Percentiles rank a stretch among this genome's conserved stretches.
Evolutionary conservation across 2,113 vertebrate genomes (phyloP).

Genomic region (Prionailurus bengalensis): DNA sequence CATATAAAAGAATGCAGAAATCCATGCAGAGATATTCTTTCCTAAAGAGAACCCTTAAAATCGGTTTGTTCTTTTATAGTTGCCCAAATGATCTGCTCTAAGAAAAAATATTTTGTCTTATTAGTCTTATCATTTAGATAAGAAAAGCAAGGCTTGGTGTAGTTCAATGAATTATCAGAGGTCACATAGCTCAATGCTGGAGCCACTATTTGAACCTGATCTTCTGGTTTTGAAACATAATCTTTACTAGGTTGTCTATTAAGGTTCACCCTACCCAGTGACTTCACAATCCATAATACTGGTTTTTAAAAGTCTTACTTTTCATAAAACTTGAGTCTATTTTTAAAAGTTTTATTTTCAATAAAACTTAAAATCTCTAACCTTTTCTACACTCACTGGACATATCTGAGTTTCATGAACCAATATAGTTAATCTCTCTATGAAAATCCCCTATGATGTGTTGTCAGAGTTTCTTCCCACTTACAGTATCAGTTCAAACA

Average conservation of each 20-base stretch:
- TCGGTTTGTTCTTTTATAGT: neutral
- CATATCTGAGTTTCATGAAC: slow-evolving; percentile 56
- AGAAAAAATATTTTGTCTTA: neutral
- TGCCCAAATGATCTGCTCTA: neutral
- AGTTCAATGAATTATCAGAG: neutral
- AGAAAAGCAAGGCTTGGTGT: neutral
- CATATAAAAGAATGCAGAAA: neutral
- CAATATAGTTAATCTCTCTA: slow-evolving; percentile 63
- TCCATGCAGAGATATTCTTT: neutral
- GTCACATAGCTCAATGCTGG: neutral
- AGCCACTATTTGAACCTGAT: neutral
- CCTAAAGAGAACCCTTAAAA: neutral
- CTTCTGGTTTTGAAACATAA: neutral
- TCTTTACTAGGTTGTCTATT: neutral
- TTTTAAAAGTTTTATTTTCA: slow-evolving; percentile 56
- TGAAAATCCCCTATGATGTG: slow-evolving; percentile 73
- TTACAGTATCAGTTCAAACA: slow-evolving; percentile 68
- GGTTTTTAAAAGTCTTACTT: neutral
- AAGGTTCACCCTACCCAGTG: neutral
- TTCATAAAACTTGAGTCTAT: neutral
- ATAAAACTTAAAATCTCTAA: slow-evolving; percentile 55
- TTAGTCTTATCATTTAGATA: neutral
- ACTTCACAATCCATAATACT: neutral
- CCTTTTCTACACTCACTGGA: slow-evolving; percentile 56
- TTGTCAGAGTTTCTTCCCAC: slow-evolving; percentile 72